Percentiles rank a stretch among this genome's conserved stretches.
These are phyloP conservation scores for Dasyprocta punctata DNA, from an alignment of 2,113 vertebrate genomes.

Conservation along the genomic window DNA sequence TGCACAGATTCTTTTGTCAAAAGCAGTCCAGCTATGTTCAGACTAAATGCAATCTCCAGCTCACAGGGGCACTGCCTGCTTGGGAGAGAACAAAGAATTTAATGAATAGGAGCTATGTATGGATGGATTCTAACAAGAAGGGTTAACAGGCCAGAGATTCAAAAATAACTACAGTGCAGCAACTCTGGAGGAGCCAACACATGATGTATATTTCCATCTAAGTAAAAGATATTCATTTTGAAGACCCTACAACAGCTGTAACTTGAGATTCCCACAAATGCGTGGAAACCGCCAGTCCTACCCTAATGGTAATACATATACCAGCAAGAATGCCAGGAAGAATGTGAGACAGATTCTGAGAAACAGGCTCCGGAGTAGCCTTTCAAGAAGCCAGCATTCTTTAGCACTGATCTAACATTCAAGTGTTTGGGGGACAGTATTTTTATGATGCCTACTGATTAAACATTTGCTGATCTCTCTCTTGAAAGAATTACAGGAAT, in stretches of 20 bases:
- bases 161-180: constrained; percentile 45
- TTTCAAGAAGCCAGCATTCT: constrained; percentile 57
- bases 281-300: constrained; percentile 51
- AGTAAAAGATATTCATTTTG: constrained; percentile 60
- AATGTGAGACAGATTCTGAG: constrained; percentile 58
- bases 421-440: neutral
- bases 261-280: constrained; percentile 66
- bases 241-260: constrained; percentile 52
- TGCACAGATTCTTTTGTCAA: constrained; percentile 40
- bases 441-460: constrained; percentile 38
- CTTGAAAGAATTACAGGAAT: constrained; percentile 61
- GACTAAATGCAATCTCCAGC: neutral
- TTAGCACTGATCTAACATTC: constrained; percentile 2
- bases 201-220: constrained; percentile 53
- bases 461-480: constrained; percentile 62
- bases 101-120: constrained; percentile 53
- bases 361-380: constrained; percentile 7
- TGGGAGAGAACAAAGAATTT: constrained; percentile 40
- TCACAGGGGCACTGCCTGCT: constrained; percentile 15
- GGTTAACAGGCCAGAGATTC: constrained; percentile 44
- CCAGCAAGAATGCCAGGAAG: constrained; percentile 43
- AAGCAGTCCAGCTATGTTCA: neutral
- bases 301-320: constrained; percentile 35
- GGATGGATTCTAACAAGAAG: constrained; percentile 29
- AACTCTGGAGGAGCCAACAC: constrained; percentile 9